Evolutionary conservation across 1,140 invertebrate species (phyloP), one percentile per base, ranked within the genome.

Genomic region (Andricus grossulariae): DNA sequence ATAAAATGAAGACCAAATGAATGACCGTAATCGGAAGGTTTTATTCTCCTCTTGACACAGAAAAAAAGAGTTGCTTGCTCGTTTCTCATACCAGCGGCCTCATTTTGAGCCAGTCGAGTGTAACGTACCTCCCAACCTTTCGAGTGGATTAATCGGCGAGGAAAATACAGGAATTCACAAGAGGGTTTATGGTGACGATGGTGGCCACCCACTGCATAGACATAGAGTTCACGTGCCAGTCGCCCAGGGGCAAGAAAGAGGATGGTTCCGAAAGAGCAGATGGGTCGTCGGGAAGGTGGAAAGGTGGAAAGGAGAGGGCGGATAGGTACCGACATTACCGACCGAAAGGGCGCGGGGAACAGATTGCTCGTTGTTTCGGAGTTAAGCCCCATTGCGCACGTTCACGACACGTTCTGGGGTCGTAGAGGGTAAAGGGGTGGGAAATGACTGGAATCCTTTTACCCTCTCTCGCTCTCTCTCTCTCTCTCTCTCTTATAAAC

Each of bases 331-430:
- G 79, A 79, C 77, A 82, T 80, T 82, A 82, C 74, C 81, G 52
- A 80, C 78, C 75, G 72, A 73, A 77, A 80, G 76, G 57, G 80
- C 79, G 57, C 77, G 77, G 79, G 79, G 80, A 87, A 86, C 84
- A 86, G 86, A 87, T 86, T 87, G 84, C 82, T 86, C 82, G 86
- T 87, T 85, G 84, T 86, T 86, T 83, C 82, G 77, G 74, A 86
- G 83, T 84, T 84, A 84, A 84, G 82, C 83, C 79, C 83, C 82
- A 83, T 83, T 80, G 81, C 83, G 78, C 79, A 81, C 83, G 82
- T 82, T 82, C 80, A 80, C 77, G 81, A 78, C 83, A 80, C 79
- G 80, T 79, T 83, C 49, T 71, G 71, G 70, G 21, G 3, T 32
- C 39, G 57, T 32, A 5, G 57, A 66, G 57, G 25, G 57, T 32